Conservation (phyloP, 2,888 invertebrate species). For the Platynereis dumerilii region DNA sequence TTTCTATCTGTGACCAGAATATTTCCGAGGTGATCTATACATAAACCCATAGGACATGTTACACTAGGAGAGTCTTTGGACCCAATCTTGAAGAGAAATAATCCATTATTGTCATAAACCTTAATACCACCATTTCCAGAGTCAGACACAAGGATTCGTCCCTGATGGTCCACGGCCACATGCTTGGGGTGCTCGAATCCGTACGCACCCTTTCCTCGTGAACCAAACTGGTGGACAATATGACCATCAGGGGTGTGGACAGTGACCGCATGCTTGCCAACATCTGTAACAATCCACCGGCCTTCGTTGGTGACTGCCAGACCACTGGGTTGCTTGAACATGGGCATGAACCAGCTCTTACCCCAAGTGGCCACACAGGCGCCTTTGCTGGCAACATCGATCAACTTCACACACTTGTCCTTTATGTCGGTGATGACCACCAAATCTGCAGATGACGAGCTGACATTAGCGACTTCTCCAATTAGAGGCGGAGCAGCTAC, state of each 20-base stretch:
- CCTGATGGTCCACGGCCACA: constrained; percentile 24
- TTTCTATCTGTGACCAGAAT: constrained; percentile 21
- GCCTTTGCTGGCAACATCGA: constrained; percentile 10
- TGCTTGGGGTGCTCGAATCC: constrained; percentile 21
- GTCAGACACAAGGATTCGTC: constrained; percentile 19
- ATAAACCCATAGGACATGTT: constrained; percentile 24
- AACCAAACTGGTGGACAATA: constrained; percentile 17
- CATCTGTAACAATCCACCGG: constrained; percentile 23
- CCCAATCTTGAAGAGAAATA: constrained; percentile 22
- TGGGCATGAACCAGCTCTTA: constrained; percentile 25
- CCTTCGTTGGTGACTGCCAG: constrained; percentile 10
- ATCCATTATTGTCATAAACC: constrained; percentile 21
- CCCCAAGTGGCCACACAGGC: constrained; percentile 19
- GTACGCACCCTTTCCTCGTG: constrained; percentile 19
- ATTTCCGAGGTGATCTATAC: constrained; percentile 14
- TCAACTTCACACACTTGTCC: constrained; percentile 20
- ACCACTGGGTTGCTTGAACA: constrained; percentile 26
- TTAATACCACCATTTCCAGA: constrained; percentile 24
- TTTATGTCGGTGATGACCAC: constrained; percentile 19
- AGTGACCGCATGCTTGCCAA: constrained; percentile 20
- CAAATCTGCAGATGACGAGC: constrained; percentile 6
- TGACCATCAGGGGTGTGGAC: constrained; percentile 20
- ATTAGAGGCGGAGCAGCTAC: neutral
- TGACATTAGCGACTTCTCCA: constrained; percentile 11
- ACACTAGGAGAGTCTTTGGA: constrained; percentile 20